These are phyloP conservation scores for Magallana nippona DNA, from an alignment of 2,888 invertebrate species.

Conservation along the genomic window DNA sequence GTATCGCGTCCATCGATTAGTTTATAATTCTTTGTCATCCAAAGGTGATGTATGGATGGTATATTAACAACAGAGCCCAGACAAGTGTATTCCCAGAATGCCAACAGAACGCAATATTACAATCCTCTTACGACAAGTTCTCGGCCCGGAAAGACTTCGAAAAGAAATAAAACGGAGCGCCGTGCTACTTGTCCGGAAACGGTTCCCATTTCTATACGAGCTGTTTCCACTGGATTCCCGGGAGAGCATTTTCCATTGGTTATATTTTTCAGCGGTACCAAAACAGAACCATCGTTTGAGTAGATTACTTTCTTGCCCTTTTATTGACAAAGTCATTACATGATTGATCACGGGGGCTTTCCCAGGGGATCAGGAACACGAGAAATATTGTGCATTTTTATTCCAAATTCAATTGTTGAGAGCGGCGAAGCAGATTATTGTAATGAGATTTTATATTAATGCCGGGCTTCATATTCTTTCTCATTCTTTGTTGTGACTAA, in stretches of 20 bases:
- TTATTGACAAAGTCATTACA: slow-evolving; percentile 25
- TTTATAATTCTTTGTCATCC: background rate
- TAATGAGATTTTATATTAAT: slow-evolving; percentile 27
- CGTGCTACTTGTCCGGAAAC: background rate
- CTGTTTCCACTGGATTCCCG: background rate
- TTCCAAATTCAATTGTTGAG: slow-evolving; percentile 26
- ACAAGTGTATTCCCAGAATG: slow-evolving; percentile 18
- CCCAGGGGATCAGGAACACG: background rate
- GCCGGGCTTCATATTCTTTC: background rate
- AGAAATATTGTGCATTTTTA: slow-evolving; percentile 33
- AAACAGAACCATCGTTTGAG: slow-evolving; percentile 19
- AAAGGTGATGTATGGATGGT: background rate
- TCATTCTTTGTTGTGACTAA: slow-evolving; percentile 13
- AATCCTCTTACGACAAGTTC: background rate
- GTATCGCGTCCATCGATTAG: no score
- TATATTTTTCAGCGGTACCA: slow-evolving; percentile 10
- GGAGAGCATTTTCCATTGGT: background rate
- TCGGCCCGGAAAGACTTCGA: background rate
- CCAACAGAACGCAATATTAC: slow-evolving; percentile 7
- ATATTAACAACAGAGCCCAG: background rate
- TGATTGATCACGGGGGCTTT: background rate
- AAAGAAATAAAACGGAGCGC: slow-evolving; percentile 5
- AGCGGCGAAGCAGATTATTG: slow-evolving; percentile 1
- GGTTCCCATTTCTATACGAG: background rate
- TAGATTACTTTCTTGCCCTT: slow-evolving; percentile 28